Percentiles rank a stretch among this genome's conserved stretches.
Evolutionary conservation across 2,113 vertebrate species (phyloP).

Genomic region (Cyprinus carpio): DNA sequence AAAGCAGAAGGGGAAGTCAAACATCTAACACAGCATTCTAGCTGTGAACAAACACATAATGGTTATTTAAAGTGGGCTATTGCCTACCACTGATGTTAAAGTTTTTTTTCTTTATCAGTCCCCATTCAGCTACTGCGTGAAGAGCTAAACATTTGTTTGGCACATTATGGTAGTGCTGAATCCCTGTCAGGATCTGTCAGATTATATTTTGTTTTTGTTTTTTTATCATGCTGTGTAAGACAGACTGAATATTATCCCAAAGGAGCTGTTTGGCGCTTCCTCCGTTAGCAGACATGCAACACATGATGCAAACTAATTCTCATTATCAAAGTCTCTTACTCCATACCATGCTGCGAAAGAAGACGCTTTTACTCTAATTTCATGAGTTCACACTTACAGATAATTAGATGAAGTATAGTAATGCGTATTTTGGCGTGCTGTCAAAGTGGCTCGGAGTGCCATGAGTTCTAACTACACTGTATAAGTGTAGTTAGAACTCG

Average conservation of each 20-base stretch:
- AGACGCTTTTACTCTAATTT: conserved; percentile 4
- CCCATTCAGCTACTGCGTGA: background rate
- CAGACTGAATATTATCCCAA: conserved; percentile 40
- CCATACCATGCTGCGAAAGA: conserved; percentile 42
- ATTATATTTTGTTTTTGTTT: background rate
- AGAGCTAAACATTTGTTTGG: conserved; percentile 15
- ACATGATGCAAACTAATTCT: conserved; percentile 47
- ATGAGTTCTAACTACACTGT: no score
- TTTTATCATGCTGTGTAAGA: conserved; percentile 25
- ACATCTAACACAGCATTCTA: background rate
- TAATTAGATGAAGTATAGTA: no score
- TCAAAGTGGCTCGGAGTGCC: no score
- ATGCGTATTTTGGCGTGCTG: no score
- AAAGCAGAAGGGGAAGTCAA: background rate
- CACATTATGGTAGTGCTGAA: conserved; percentile 18
- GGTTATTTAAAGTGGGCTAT: background rate
- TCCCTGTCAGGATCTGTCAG: conserved; percentile 29
- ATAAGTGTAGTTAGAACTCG: no score
- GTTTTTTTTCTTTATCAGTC: background rate
- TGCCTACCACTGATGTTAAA: background rate
- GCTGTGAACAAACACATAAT: background rate
- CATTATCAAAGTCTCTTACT: conserved; percentile 46
- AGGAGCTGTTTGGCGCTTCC: conserved; percentile 40
- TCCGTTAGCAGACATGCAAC: conserved; percentile 24
- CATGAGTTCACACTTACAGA: no score